phyloP scores from a whole-genome alignment of 2,888 invertebrate genomes.

The Horisme vitalbata region DNA sequence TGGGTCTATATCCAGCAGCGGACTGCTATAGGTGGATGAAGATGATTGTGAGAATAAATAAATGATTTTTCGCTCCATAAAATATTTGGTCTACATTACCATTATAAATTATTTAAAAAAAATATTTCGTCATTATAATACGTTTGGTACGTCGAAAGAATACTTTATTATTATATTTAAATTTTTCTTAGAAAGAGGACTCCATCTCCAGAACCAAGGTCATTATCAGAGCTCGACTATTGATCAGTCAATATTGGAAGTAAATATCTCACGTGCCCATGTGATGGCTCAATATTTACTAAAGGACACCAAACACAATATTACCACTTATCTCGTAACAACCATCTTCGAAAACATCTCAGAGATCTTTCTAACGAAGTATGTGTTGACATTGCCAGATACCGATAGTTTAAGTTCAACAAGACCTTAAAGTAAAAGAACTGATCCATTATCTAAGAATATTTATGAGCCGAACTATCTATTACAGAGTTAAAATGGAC shows the following conservation, averaged over 20 bases:
- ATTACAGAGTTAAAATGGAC: conserved; percentile 51
- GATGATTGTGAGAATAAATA: conserved; percentile 13
- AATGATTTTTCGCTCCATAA: conserved; percentile 14
- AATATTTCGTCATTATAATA: too few relatives aligned
- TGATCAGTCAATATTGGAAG: conserved; percentile 74
- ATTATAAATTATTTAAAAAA: too few relatives aligned
- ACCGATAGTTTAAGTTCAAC: conserved; percentile 58
- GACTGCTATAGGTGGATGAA: conserved; percentile 14
- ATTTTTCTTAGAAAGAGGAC: conserved; percentile 52
- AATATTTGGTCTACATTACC: conserved; percentile 13
- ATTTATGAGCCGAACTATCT: conserved; percentile 59
- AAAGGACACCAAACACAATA: conserved; percentile 74
- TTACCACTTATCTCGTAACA: conserved; percentile 79
- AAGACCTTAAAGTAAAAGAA: conserved; percentile 57
- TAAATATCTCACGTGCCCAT: conserved; percentile 78
- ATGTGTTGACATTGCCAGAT: conserved; percentile 62
- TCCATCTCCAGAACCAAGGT: conserved; percentile 59
- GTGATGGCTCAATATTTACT: conserved; percentile 75
- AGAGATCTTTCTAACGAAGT: conserved; percentile 57
- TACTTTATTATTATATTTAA: conserved; percentile 28
- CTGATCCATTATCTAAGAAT: conserved; percentile 54
- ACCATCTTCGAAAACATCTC: conserved; percentile 69
- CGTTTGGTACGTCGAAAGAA: too few relatives aligned
- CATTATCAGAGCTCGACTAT: conserved; percentile 63
- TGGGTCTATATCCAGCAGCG: too few relatives aligned